Evolutionary conservation across 2,797 vertebrate genomes (phyloP).

Genomic region (Gymnoscopelus braueri): DNA sequence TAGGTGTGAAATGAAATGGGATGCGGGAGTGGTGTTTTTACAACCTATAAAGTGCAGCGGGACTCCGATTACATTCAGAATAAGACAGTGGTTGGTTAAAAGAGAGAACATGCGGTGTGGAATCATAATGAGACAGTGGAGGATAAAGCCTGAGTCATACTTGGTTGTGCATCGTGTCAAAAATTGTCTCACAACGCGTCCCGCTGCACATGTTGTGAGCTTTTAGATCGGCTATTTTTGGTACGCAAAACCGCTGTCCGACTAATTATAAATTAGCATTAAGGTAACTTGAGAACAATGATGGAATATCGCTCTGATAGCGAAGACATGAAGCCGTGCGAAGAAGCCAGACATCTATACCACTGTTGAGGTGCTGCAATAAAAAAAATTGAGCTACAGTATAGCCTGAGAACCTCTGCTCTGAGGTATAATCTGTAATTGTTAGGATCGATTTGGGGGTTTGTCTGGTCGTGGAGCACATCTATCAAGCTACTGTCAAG

Average conservation of each 20-base stretch:
- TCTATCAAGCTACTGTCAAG: conserved; percentile 56
- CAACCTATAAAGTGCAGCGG: too few species aligned
- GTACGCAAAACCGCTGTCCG: too few species aligned
- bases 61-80: too few species aligned
- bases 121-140: background rate
- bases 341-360: background rate
- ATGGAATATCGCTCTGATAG: background rate
- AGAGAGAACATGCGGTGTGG: background rate
- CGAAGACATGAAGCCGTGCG: background rate
- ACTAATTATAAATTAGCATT: too few species aligned
- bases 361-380: background rate
- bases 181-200: too few species aligned
- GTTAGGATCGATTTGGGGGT: conserved; percentile 25
- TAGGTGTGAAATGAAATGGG: too few species aligned
- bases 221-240: too few species aligned
- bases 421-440: conserved; percentile 28
- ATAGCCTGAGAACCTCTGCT: conserved; percentile 15
- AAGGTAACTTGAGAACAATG: background rate
- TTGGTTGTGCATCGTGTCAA: too few species aligned
- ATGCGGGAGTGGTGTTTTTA: too few species aligned
- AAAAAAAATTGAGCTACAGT: background rate
- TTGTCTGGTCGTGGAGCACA: conserved; percentile 26
- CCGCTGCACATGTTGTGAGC: too few species aligned
- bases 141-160: conserved; percentile 1
- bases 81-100: background rate